Evolutionary conservation across 2,113 vertebrate genomes (phyloP), one percentile per base, ranked within the genome.

Genomic region (Mungos mungo): DNA sequence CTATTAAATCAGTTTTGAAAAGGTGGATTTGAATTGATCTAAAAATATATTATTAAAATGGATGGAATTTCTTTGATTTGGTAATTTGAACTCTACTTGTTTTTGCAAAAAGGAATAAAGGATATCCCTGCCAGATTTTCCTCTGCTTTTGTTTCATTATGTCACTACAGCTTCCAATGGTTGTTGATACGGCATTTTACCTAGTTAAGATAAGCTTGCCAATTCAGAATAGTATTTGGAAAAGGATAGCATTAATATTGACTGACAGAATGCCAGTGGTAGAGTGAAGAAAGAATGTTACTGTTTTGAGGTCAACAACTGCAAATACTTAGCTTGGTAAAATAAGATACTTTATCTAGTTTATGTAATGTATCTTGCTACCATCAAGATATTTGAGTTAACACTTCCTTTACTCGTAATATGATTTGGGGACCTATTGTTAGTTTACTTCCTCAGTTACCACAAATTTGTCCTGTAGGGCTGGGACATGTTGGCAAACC

Each of bases 161-260:
- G 65, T 84, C 85, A 63, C 57, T 94, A 41, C 6, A 85, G 68
- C 25, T 92, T 89, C 60, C 29, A 84, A 0, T 91, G 38, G 47
- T 95, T 87, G n/a, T 76, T 80, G 80, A 88, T 7, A 12, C 90
- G 68, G 38, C 66, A 74, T 14, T 97, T 93, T 47, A 83, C 76
- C 71, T 88, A 35, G n/a, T 97, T 93, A 85, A 96, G 72, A 85
- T 84, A 93, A 96, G 47, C 41, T 93, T 93, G 38, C 50, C 65
- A 54, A 93, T 93, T 90, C 68, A 54, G 83, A 95, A 47, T 60
- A 96, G 54, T 45, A 47, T 93, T 80, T 84, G 25, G 29, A 63
- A 52, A 96, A 88, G n/a, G 54, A 23, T 1, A 83, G 31, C 54
- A 60, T 83, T 93, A 92, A 45, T 82, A 9, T 23, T 82, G 71